Evolutionary conservation across 1,140 invertebrate genomes (phyloP), one percentile per base, ranked within the genome.

Genomic region (Brachystomella parvula): DNA sequence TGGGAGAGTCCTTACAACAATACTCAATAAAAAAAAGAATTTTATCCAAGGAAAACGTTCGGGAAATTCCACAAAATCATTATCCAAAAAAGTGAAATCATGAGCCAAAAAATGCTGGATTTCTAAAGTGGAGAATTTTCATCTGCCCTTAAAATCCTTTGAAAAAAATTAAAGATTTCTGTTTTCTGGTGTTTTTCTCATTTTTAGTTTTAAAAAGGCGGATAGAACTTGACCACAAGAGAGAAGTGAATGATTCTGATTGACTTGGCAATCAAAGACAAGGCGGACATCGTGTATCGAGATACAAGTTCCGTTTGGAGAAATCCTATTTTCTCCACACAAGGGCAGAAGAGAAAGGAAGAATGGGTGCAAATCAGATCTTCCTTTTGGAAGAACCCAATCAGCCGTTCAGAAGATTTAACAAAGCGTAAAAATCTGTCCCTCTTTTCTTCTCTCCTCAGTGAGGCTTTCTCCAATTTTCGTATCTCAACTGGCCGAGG

Each of bases 361-460:
- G 35, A 49, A 63, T 67, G 65, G 69, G 69, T 70, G 69, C 61
- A 70, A 70, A 70, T 70, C 69, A 70, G 57, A 70, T 70, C 65
- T 70, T 67, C 49, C 68, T 56, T 67, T 70, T 70, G 62, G 65
- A 62, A 67, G 62, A 64, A 67, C 57, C 65, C 69, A 70, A 70
- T 70, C 69, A 70, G 69, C 69, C 69, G 65, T 70, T 67, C 62
- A 12, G 57, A 64, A 62, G 69, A 67, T 64, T 67, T 64, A 70
- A 70, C 69, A 67, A 70, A 65, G 69, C 69, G 69, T 64, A 67
- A 70, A 70, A 70, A 70, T 70, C 61, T 70, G 69, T 58, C 65
- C 63, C 49, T 70, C 60, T 64, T 63, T 57, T 69, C 57, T 65
- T 66, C 63, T 60, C 63, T 63, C 64, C 64, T 57, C 63, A 47